Conservation (phyloP, 1,140 invertebrate genomes). For the Tenebrio molitor region DNA sequence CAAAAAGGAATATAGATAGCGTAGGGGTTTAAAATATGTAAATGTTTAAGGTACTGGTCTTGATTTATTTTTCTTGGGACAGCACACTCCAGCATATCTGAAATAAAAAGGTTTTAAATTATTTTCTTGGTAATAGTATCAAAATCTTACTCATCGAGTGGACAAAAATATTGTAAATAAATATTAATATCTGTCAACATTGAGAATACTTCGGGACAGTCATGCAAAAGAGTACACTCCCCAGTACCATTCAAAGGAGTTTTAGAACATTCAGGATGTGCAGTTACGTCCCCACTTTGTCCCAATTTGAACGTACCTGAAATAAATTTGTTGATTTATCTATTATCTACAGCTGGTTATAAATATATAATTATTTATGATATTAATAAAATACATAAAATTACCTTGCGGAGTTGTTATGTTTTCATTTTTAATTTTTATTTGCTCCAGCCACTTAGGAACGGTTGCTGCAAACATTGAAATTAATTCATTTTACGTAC, state of each 20-base stretch:
- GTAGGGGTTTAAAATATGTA: too few species aligned
- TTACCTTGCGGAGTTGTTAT: conserved; percentile 8
- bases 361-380: not conserved
- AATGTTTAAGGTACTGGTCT: too few species aligned
- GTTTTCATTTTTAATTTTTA: conserved; percentile 8
- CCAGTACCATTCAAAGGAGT: conserved; percentile 27
- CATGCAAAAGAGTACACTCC: not conserved
- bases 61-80: conserved; percentile 12
- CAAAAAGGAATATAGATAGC: too few species aligned
- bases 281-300: not conserved
- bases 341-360: too few species aligned
- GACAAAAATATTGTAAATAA: conserved; percentile 21
- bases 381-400: not conserved
- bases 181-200: not conserved
- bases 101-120: not conserved
- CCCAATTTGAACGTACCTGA: conserved; percentile 32
- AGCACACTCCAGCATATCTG: conserved; percentile 29
- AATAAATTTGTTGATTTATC: too few species aligned
- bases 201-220: conserved; percentile 13
- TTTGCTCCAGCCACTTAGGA: not conserved
- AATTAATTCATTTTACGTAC: not conserved
- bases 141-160: conserved; percentile 33
- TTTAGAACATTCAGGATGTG: conserved; percentile 3
- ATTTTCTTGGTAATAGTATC: not conserved
- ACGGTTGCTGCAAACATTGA: not conserved